These are phyloP conservation scores for Calypte anna DNA, from an alignment of 2,113 vertebrate genomes.

Conservation along the genomic window DNA sequence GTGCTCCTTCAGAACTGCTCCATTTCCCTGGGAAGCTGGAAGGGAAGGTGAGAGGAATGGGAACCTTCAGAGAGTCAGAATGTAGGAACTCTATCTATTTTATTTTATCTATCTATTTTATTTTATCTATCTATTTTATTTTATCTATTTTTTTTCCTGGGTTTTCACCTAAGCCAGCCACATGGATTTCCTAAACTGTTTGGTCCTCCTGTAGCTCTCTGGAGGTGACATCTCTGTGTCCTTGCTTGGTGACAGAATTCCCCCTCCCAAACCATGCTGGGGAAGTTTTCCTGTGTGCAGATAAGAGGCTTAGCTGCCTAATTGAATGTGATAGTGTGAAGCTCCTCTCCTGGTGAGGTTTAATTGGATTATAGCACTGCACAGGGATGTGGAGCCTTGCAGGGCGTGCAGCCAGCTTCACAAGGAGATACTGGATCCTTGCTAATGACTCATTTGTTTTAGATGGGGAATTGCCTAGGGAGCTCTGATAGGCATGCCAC, in stretches of 20 bases:
- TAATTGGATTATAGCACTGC: slow-evolving; percentile 67
- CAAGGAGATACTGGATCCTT: slow-evolving; percentile 39
- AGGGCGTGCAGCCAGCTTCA: slow-evolving; percentile 44
- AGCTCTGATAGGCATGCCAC: not conserved
- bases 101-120: too few species aligned
- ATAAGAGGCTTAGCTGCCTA: slow-evolving; percentile 55
- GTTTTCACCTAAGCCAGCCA: not conserved
- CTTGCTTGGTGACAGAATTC: not conserved
- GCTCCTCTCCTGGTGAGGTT: slow-evolving; percentile 55
- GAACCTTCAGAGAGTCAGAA: not conserved
- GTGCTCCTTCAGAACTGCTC: not conserved
- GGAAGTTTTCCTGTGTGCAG: not conserved
- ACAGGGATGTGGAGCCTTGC: slow-evolving; percentile 28
- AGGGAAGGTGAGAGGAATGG: not conserved
- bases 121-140: too few species aligned
- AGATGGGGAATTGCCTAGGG: slow-evolving; percentile 10
- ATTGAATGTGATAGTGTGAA: slow-evolving; percentile 60
- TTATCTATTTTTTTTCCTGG: not conserved
- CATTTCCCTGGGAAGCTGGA: not conserved
- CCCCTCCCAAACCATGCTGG: not conserved
- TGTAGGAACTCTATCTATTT: not conserved
- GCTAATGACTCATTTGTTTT: slow-evolving; percentile 52
- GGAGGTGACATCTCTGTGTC: not conserved
- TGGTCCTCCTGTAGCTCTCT: not conserved
- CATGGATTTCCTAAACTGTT: not conserved